Percentiles rank a stretch among this genome's conserved stretches.
Evolutionary conservation across 2,888 invertebrate genomes (phyloP).

Genomic region (Netelia inedita): DNA sequence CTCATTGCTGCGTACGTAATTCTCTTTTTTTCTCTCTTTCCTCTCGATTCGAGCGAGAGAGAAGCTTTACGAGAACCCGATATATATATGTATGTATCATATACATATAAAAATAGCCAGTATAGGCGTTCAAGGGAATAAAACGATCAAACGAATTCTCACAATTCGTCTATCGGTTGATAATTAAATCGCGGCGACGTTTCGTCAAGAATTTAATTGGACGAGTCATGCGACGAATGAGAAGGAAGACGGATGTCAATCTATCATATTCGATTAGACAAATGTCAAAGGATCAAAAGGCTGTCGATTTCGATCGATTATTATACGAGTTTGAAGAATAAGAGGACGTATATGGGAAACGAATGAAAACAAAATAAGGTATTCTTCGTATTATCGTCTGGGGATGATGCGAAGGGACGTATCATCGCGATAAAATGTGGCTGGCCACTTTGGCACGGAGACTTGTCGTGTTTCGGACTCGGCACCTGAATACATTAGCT

Average conservation of each 20-base stretch:
- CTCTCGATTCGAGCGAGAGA: slow-evolving; percentile 7
- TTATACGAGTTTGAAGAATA: not conserved
- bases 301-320: not conserved
- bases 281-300: slow-evolving; percentile 4
- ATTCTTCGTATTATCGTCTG: not conserved
- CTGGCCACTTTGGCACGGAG: not conserved
- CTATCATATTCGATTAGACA: slow-evolving; percentile 37
- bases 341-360: not conserved
- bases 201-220: slow-evolving; percentile 54
- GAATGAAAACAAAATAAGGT: not conserved
- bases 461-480: not conserved
- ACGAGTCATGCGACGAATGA: not conserved
- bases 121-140: not conserved
- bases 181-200: slow-evolving; percentile 30
- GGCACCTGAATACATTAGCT: slow-evolving; percentile 51
- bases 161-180: not conserved
- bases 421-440: not conserved
- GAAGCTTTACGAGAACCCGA: slow-evolving; percentile 37
- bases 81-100: not conserved
- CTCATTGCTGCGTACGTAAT: slow-evolving; percentile 61
- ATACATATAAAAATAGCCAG: not conserved
- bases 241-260: slow-evolving; percentile 23
- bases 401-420: not conserved
- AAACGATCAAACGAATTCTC: slow-evolving; percentile 34
- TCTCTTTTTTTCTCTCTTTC: slow-evolving; percentile 25